phyloP scores from a whole-genome alignment of 2,113 vertebrate species.

The Loxodonta africana region DNA sequence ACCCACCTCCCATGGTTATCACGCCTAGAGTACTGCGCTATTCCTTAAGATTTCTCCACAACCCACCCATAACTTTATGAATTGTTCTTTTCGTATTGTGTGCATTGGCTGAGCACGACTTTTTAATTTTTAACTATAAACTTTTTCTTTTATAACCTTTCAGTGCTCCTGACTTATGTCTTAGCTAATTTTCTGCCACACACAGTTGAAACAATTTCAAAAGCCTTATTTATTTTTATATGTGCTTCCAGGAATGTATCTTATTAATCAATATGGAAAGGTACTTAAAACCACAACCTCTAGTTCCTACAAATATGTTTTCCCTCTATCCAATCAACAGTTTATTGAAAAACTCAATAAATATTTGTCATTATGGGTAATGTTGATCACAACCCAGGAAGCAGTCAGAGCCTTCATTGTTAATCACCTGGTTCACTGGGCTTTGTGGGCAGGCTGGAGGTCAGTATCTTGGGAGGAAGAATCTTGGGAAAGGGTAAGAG shows the following conservation, averaged over 20 bases:
- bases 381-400: background rate
- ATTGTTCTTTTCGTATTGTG: background rate
- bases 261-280: slow-evolving; percentile 55
- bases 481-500: background rate
- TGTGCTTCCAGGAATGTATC: slow-evolving; percentile 40
- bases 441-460: background rate
- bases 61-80: background rate
- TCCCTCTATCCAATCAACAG: background rate
- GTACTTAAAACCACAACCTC: slow-evolving; percentile 49
- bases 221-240: slow-evolving; percentile 25
- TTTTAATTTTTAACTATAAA: background rate
- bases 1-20: accelerated
- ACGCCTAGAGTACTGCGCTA: background rate
- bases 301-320: slow-evolving; percentile 28
- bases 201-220: slow-evolving; percentile 13
- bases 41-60: background rate
- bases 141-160: background rate
- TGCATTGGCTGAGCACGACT: background rate
- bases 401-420: background rate
- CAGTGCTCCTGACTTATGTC: background rate
- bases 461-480: background rate
- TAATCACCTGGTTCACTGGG: slow-evolving; percentile 58
- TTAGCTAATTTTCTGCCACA: background rate
- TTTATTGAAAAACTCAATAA: slow-evolving; percentile 26
- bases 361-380: background rate